phyloP scores from a whole-genome alignment of 2,113 vertebrate species.

The Platycercus adscitus region DNA sequence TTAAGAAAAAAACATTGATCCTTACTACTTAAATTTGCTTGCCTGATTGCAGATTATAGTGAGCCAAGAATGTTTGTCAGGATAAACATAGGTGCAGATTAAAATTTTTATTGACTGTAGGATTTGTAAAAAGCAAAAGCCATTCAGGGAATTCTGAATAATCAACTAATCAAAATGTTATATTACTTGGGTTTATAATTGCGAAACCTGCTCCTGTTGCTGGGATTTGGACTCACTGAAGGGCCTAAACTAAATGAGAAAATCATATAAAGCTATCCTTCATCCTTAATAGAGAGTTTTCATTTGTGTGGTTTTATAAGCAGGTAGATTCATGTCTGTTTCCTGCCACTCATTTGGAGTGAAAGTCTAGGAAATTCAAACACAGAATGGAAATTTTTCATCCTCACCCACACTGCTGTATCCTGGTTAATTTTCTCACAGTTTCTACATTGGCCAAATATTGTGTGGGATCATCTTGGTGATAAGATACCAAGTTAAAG shows the following conservation, averaged over 20 bases:
- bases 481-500: not conserved
- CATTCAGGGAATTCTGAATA: not conserved
- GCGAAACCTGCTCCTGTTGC: accelerated
- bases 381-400: not conserved
- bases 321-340: not conserved
- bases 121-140: not conserved
- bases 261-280: not conserved
- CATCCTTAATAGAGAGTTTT: not conserved
- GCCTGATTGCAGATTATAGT: not conserved
- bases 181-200: not conserved
- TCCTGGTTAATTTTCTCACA: not conserved
- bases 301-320: not conserved
- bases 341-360: not conserved
- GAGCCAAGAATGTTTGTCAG: not conserved
- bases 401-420: not conserved
- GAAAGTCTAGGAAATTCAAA: not conserved
- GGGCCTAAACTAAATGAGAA: not conserved
- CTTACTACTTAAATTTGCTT: not conserved
- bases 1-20: not conserved
- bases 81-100: not conserved
- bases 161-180: not conserved
- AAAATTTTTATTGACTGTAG: not conserved
- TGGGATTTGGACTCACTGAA: not conserved
- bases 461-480: not conserved
- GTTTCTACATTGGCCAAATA: not conserved